Evolutionary conservation across 1,140 invertebrate species (phyloP).

Genomic region (Procambarus virginalis): DNA sequence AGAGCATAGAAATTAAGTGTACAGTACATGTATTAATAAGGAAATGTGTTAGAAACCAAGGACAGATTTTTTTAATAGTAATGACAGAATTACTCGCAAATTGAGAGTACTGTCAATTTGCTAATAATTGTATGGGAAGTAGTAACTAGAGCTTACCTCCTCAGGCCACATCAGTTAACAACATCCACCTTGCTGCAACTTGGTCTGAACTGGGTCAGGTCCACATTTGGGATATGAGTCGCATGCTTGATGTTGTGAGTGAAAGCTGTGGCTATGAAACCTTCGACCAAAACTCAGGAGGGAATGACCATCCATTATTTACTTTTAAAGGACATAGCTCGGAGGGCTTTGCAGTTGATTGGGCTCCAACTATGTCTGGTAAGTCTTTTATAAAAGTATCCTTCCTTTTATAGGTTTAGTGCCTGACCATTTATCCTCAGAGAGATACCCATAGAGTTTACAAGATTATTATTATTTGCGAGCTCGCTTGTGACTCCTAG

Average conservation of each 20-base stretch:
- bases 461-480: too few relatives aligned
- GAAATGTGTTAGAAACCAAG: too few relatives aligned
- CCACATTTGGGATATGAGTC: constrained; percentile 91
- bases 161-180: constrained; percentile 74
- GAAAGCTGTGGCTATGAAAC: constrained; percentile 77
- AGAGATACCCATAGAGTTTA: too few relatives aligned
- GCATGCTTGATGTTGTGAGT: constrained; percentile 86
- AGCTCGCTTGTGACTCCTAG: too few relatives aligned
- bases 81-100: too few relatives aligned
- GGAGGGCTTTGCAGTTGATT: constrained; percentile 97
- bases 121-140: too few relatives aligned
- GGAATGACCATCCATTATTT: constrained; percentile 82
- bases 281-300: constrained; percentile 73
- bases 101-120: too few relatives aligned
- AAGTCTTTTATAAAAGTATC: constrained; percentile 71
- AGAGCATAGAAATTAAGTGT: too few relatives aligned
- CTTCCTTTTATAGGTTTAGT: too few relatives aligned
- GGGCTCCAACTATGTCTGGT: constrained; percentile 87
- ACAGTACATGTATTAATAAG: too few relatives aligned
- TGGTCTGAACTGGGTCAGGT: constrained; percentile 96
- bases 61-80: too few relatives aligned
- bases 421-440: too few relatives aligned
- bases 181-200: constrained; percentile 82
- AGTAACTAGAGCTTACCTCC: not conserved
- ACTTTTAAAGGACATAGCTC: constrained; percentile 92